A percentile compares a stretch with the other conserved stretches of the same genome.
These are phyloP conservation scores for Habrosyne pyritoides DNA, from an alignment of 2,888 invertebrate species.

Conservation along the genomic window DNA sequence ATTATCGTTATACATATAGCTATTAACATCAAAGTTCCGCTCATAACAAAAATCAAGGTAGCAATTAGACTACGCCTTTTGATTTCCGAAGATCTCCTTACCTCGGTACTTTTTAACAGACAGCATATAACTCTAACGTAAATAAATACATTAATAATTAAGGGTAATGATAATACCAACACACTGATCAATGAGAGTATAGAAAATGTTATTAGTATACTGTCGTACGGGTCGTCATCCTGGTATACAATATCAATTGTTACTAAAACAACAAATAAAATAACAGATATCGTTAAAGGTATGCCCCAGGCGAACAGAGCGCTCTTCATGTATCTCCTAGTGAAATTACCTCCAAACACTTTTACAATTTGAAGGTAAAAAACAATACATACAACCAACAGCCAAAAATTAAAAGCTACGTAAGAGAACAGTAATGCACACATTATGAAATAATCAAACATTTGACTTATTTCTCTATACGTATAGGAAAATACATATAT, in stretches of 20 bases:
- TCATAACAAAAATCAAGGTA: background rate
- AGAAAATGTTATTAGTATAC: too few species aligned
- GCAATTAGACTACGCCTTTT: background rate
- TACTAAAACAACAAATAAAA: background rate
- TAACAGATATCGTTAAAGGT: background rate
- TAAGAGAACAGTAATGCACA: background rate
- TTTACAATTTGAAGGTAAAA: background rate
- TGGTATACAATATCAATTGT: too few species aligned
- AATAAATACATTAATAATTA: background rate
- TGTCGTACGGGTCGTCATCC: too few species aligned
- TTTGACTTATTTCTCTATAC: background rate
- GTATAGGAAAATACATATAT: background rate
- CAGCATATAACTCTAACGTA: background rate
- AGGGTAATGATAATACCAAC: too few species aligned
- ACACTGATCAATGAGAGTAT: too few species aligned
- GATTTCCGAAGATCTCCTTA: background rate
- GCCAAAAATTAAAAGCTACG: background rate
- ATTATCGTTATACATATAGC: background rate
- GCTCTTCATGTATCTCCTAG: background rate
- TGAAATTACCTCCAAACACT: background rate
- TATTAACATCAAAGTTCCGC: background rate
- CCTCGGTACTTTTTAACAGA: background rate
- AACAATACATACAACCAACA: background rate
- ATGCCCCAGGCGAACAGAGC: background rate
- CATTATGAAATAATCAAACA: background rate